Base-by-base conservation (phyloP, 2,888 invertebrate genomes). In the Cylindroiulus punctatus region DNA sequence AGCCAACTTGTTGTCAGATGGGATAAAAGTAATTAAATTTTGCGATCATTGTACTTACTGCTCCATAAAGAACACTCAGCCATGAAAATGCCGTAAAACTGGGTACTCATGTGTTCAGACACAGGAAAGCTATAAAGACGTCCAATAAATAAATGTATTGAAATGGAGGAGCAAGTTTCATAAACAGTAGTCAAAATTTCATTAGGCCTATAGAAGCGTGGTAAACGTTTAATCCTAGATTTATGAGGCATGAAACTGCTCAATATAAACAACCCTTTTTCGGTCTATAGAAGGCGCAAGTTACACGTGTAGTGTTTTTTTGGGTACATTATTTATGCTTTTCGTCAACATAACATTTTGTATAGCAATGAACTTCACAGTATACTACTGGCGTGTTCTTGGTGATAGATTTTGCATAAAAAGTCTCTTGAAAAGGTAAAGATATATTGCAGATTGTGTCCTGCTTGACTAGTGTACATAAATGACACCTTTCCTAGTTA, bases 11-110 rank as follows among this genome's bases (percentile, higher is more conserved):
- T 76, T 30, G 30, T 76, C 26, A 76, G 76, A 76, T 76, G 76
- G 76, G 76, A 76, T 76, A 76, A 76, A 76, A 76, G 76, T 76
- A 76, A 76, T 76, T 76, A 76, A 76, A 76, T 76, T 76, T 76
- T 14, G 76, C 30, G 76, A 76, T 26, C 30, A 30, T 76, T 76
- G 76, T 76, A 76, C 76, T 76, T 30, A 65, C 57, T 65, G 57
- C 76, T 76, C 76, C 76, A 76, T 76, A 76, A 76, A 76, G 76
- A 76, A 76, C 76, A 30, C 76, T 76, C 76, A 76, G 12, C 76
- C 76, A 30, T 76, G 76, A 76, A 76, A 76, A 30, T 22, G 30
- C 26, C 30, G 14, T 76, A 76, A 76, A 76, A 76, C 14, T 76
- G 14, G 76, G 30, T 76, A 76, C 30, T 76, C 76, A 30, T 30